phyloP scores from a whole-genome alignment of 2,797 vertebrate species.

The Rhincodon typus region DNA sequence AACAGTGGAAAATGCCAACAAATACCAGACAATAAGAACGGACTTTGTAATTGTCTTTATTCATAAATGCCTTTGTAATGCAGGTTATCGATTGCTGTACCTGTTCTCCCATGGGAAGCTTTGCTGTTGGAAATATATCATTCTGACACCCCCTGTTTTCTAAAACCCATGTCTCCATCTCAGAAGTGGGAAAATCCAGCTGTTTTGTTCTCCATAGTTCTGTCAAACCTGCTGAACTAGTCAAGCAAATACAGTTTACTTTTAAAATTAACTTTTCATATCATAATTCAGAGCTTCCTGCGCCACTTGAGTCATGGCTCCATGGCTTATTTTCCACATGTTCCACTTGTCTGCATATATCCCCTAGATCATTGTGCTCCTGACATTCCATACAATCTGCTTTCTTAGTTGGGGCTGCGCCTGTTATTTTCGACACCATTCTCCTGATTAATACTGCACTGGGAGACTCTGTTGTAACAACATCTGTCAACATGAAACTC shows the following conservation, averaged over 20 bases:
- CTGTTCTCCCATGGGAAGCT: not conserved
- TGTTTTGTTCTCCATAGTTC: not conserved
- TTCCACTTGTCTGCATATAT: not conserved
- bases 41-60: not conserved
- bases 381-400: constrained; percentile 7
- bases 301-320: not conserved
- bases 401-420: not conserved
- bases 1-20: not conserved
- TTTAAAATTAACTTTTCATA: not conserved
- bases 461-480: not conserved
- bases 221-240: not conserved
- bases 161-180: too few species aligned
- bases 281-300: not conserved
- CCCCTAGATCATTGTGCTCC: not conserved
- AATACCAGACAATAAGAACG: too few species aligned
- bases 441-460: not conserved
- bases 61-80: not conserved
- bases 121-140: not conserved
- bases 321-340: not conserved
- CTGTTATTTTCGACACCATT: not conserved
- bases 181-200: not conserved
- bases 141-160: not conserved
- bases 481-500: not conserved
- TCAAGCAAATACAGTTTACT: not conserved
- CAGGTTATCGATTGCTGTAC: not conserved